These are phyloP conservation scores for Cichlasoma orientale DNA, from an alignment of 2,797 vertebrate genomes.

Conservation along the genomic window DNA sequence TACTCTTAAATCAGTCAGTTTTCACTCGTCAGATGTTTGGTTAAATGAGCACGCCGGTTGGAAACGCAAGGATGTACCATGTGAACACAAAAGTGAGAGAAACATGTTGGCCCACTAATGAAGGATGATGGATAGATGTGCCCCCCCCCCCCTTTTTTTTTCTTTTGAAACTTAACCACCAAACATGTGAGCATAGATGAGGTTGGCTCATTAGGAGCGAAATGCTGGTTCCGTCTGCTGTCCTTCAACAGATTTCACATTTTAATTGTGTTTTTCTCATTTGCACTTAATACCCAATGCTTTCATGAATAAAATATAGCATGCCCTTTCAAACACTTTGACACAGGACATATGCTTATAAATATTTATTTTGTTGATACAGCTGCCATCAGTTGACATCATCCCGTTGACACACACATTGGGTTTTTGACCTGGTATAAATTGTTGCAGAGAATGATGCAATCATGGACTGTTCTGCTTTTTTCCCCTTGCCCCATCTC, in stretches of 20 bases:
- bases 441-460: not conserved
- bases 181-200: not conserved
- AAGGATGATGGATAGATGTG: not conserved
- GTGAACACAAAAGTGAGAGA: not conserved
- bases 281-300: not conserved
- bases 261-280: not conserved
- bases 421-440: not conserved
- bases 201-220: not conserved
- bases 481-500: rapidly evolving
- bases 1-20: slow-evolving; percentile 20
- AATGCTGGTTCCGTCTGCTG: not conserved
- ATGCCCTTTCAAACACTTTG: not conserved
- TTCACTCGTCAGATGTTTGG: not conserved
- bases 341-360: not conserved
- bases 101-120: not conserved
- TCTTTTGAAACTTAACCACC: not conserved
- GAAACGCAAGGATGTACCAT: not conserved
- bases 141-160: not conserved
- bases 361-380: not conserved
- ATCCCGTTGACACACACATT: not conserved
- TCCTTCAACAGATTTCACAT: not conserved
- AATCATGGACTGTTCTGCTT: not conserved
- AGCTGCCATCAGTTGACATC: not conserved
- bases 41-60: slow-evolving; percentile 4
- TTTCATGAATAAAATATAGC: not conserved